A percentile compares a stretch with the other conserved stretches of the same genome.
These are phyloP conservation scores for Orchesella cincta DNA, from an alignment of 1,140 invertebrate genomes.

Conservation along the genomic window DNA sequence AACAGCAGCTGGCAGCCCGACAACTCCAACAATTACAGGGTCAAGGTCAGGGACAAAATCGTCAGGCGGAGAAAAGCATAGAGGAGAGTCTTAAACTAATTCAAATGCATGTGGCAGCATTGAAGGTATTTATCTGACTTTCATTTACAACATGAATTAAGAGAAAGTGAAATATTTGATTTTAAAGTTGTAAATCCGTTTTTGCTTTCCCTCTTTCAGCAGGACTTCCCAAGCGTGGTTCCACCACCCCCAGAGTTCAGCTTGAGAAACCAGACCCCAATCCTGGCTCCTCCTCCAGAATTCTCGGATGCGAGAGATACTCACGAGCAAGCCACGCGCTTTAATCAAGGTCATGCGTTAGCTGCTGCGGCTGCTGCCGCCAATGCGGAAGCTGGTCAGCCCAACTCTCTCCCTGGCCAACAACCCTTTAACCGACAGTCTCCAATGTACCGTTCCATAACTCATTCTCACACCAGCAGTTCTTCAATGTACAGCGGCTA, in stretches of 20 bases:
- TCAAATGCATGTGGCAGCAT: conserved; percentile 56
- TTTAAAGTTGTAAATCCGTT: conserved; percentile 5
- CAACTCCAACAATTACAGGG: conserved; percentile 45
- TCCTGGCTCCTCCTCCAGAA: conserved; percentile 76
- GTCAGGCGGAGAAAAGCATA: conserved; percentile 55
- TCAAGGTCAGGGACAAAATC: conserved; percentile 42
- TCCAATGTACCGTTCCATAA: conserved; percentile 48
- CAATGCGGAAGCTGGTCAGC: conserved; percentile 52
- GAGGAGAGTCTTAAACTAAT: conserved; percentile 57
- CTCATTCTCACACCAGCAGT: conserved; percentile 46
- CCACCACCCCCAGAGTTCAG: conserved; percentile 53
- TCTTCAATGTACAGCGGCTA: conserved; percentile 51
- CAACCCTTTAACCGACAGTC: conserved; percentile 50
- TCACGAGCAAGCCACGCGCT: conserved; percentile 53
- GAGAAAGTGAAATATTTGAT: neutral
- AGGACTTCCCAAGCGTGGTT: conserved; percentile 51
- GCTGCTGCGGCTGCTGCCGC: conserved; percentile 66
- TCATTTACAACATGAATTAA: neutral
- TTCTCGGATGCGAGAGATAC: conserved; percentile 62
- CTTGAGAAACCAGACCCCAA: conserved; percentile 56
- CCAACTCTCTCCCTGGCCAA: conserved; percentile 36
- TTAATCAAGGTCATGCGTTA: conserved; percentile 55
- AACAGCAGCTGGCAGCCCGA: conserved; percentile 32
- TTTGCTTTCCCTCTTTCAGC: conserved; percentile 35
- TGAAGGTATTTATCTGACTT: conserved; percentile 44